phyloP scores from a whole-genome alignment of 2,797 vertebrate genomes.

The Eulemur albifrons region DNA sequence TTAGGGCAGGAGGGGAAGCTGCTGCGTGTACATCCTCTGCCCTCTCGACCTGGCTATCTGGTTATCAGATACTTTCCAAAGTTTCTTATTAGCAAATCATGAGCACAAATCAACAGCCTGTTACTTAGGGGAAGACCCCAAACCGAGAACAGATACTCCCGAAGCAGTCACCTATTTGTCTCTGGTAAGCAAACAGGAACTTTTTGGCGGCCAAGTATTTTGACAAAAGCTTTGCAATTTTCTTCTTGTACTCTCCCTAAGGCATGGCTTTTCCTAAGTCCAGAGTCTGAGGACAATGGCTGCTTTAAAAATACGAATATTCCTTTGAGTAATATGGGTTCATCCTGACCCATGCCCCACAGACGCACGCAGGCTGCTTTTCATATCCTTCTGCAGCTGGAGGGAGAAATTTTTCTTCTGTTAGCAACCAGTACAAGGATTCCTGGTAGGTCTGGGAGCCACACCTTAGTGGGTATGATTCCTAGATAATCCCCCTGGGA shows the following conservation, averaged over 20 bases:
- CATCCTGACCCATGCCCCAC: background rate
- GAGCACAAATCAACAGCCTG: background rate
- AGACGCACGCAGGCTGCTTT: background rate
- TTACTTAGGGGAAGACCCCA: background rate
- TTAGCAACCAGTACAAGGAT: background rate
- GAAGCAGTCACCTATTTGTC: background rate
- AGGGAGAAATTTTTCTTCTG: background rate
- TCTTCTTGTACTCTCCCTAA: background rate
- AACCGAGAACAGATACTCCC: background rate
- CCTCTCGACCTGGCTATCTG: background rate
- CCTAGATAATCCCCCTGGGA: background rate
- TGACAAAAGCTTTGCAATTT: constrained; percentile 50
- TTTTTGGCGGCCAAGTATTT: constrained; percentile 46
- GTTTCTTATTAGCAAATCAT: background rate
- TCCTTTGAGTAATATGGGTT: background rate
- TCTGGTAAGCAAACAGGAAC: constrained; percentile 46
- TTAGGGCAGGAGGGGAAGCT: background rate
- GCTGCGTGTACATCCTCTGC: background rate
- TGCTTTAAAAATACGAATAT: background rate
- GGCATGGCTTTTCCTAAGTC: constrained; percentile 15
- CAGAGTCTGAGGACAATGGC: background rate
- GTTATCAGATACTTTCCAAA: background rate
- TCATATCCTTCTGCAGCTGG: background rate
- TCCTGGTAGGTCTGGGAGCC: background rate
- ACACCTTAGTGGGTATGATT: background rate